Evolutionary conservation across 2,797 vertebrate species (phyloP), one percentile per base, ranked within the genome.

Genomic region (Sciurus vulgaris): DNA sequence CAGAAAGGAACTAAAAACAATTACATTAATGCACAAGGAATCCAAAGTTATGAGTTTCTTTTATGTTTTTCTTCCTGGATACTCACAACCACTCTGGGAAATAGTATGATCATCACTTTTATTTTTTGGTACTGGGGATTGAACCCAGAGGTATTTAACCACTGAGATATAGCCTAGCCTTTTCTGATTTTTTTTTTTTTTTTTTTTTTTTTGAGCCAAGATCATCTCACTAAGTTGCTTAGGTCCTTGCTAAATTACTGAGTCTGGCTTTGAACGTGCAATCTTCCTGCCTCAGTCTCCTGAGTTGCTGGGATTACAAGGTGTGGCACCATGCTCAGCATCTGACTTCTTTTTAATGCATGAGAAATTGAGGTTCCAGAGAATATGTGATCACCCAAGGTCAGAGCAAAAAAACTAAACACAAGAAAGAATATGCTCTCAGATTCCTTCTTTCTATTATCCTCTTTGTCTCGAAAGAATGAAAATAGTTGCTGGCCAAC

Each of bases 1-100:
- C 74, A 90, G 7, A 93, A 85, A 95, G 63, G n/a, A 67, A 30
- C 22, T 83, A 93, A 81, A 86, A 63, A 69, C 83, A 92, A 69
- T n/a, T 76, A 41, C 6, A 72, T 38, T 6, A 35, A 63, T 88
- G 14, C 35, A 0, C 61, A 77, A 95, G 47, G 72, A 91, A 82
- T 4, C 33, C 4, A 63, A 86, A 67, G 2, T 91, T 72, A 26
- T 28, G 49, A 84, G 41, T 38, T 89, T 65, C 3, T 67, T 76
- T 83, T 73, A 85, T 18, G 67, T 59, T 41, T 77, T 89, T 93
- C 41, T 92, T 41, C 83, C 17, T 56, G n/a, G 65, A 84, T 83
- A 79, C 22, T 93, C 33, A 83, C 4, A 77, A 89, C 8, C 24
- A 86, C 6, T 65, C 15, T 47, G 5, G n/a, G 28, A 82, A 96